Evolutionary conservation across 2,888 invertebrate genomes (phyloP).

Genomic region (Xestia xanthographa): DNA sequence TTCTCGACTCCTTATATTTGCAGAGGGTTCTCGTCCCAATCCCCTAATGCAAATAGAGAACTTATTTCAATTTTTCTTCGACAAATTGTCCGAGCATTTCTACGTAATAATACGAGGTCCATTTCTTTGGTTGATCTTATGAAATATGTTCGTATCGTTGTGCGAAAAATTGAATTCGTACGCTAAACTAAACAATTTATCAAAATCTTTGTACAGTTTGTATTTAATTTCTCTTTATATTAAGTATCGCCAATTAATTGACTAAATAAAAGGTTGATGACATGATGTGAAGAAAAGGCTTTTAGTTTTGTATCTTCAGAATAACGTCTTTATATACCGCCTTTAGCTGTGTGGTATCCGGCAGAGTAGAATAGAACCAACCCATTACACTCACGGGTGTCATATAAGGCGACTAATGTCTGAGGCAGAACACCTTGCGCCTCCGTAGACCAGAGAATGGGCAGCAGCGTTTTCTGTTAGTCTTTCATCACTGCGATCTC

Average conservation of each 20-base stretch:
- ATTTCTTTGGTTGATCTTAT: constrained; percentile 48
- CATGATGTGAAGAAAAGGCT: background rate
- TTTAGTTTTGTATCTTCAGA: background rate
- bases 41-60: constrained; percentile 69
- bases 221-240: background rate
- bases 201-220: background rate
- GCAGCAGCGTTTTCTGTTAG: too few species aligned
- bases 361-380: too few species aligned
- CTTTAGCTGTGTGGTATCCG: too few species aligned
- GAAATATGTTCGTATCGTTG: constrained; percentile 30
- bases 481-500: too few species aligned
- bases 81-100: constrained; percentile 48
- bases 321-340: too few species aligned
- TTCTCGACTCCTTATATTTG: constrained; percentile 65
- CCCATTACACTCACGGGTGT: too few species aligned
- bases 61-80: constrained; percentile 67
- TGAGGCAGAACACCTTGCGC: too few species aligned
- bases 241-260: background rate
- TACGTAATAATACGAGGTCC: constrained; percentile 23
- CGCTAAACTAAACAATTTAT: constrained; percentile 14
- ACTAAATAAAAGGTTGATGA: constrained; percentile 7
- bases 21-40: constrained; percentile 62
- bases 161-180: constrained; percentile 34
- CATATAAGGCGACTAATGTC: too few species aligned
- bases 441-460: too few species aligned